A percentile compares a stretch with the other conserved stretches of the same genome.
Conservation (phyloP, 1,140 invertebrate genomes). For the Sarcophaga bullata region DNA sequence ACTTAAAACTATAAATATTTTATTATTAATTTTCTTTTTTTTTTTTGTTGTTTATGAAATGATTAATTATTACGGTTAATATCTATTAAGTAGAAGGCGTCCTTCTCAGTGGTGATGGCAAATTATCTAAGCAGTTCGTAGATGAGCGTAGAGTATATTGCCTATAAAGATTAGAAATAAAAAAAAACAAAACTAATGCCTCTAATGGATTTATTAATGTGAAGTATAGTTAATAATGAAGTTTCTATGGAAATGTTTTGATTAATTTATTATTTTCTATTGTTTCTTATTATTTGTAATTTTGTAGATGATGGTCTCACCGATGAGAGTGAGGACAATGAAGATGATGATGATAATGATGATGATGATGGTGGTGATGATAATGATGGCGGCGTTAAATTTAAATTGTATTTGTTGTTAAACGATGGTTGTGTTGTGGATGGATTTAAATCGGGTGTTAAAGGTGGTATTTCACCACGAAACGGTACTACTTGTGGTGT, state of each 20-base stretch:
- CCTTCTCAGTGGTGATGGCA: conserved; percentile 20
- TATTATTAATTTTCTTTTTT: neutral
- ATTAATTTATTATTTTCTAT: conserved; percentile 21
- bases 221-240: neutral
- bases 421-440: neutral
- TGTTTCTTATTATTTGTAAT: conserved; percentile 54
- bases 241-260: neutral
- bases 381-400: neutral
- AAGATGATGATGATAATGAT: conserved; percentile 11
- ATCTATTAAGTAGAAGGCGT: conserved; percentile 8
- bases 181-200: conserved; percentile 35
- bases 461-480: conserved; percentile 74
- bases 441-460: conserved; percentile 48
- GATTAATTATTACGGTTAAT: conserved; percentile 1
- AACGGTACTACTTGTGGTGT: conserved; percentile 78
- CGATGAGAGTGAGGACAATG: conserved; percentile 36
- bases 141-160: conserved; percentile 13
- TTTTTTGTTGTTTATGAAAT: conserved; percentile 4
- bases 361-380: neutral
- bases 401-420: neutral
- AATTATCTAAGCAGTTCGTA: neutral
- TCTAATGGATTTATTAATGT: neutral
- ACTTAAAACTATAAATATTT: conserved; percentile 4
- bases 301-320: conserved; percentile 53
- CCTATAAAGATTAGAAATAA: conserved; percentile 30